Conservation (phyloP, 2,797 vertebrate genomes). For the Limosa lapponica region DNA sequence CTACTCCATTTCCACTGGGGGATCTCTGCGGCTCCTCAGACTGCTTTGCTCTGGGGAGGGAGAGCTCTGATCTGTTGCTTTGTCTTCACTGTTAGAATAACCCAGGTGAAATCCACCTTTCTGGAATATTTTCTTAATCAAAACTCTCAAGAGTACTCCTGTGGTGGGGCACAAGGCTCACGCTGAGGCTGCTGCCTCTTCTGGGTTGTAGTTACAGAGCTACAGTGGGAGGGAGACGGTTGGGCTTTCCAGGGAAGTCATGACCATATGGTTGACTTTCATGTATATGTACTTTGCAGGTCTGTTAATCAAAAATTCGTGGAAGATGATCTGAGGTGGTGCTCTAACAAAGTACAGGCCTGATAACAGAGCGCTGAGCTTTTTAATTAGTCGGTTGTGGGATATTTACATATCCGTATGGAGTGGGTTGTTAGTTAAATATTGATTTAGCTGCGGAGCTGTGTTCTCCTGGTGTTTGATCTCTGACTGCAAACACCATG, state of each 20-base stretch:
- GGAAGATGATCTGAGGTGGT: neutral
- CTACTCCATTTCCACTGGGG: neutral
- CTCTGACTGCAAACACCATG: neutral
- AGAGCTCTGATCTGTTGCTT: neutral
- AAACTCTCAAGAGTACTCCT: neutral
- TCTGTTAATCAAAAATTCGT: neutral
- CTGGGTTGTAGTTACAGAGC: neutral
- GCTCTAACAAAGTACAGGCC: neutral
- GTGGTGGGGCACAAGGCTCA: neutral
- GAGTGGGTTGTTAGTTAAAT: slow-evolving; percentile 40
- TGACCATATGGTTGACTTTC: neutral
- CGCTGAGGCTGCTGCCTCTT: neutral
- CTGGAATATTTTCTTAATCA: neutral
- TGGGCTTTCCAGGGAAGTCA: neutral
- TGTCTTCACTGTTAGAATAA: neutral
- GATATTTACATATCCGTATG: neutral
- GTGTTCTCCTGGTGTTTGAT: neutral
- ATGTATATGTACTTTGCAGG: neutral
- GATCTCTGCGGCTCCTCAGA: neutral
- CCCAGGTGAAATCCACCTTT: neutral
- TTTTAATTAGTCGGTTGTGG: neutral
- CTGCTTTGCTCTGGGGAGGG: neutral
- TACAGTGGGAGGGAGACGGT: neutral
- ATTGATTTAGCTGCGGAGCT: slow-evolving; percentile 24
- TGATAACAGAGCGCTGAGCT: neutral